Evolutionary conservation across 2,888 invertebrate species (phyloP), one percentile per base, ranked within the genome.

Genomic region (Limnephilus rhombicus): DNA sequence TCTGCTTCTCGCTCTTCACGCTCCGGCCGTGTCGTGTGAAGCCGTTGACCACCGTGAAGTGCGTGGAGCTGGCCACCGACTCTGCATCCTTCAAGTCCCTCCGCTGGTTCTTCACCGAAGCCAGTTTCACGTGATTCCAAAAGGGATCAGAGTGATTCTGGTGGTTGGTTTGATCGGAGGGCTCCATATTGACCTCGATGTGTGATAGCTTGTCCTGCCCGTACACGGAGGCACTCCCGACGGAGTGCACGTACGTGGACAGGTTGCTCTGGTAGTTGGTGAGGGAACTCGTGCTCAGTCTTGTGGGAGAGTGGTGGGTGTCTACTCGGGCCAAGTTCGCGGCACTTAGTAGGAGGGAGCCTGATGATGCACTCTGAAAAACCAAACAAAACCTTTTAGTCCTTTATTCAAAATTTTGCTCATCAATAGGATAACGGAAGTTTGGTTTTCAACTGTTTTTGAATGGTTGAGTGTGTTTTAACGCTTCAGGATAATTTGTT

Each of bases 41-140:
- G 91, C 98, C 98, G 95, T 98, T 98, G 93, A 98, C 98, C 91
- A 98, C 98, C 18, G 98, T 98, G 95, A 98, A 98, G 95, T 98
- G 98, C 94, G 98, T 98, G 93, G 98, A 98, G 95, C 98, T 98
- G 90, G 98, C 98, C 93, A 98, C 96, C 81, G 98, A 98, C 92
- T 97, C 96, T 90, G 97, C 96, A 95, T 98, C 98, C 85, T 95
- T 95, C 37, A 68, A 80, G 53, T 91, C 92, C 82, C 91, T 93
- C 91, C 93, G 91, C 91, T 92, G 94, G 90, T 91, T 91, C 86
- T 93, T 93, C 24, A 83, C 92, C 31, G 94, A 91, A 3, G 93
- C 91, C 82, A 93, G 94, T 94, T 96, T 96, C n/a, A 96, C 96
- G 53, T 95, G 96, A 86, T 94, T 95, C 96, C 96, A 96, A 93